These are phyloP conservation scores for Labeo calbasu DNA, from an alignment of 2,797 vertebrate genomes.

Conservation along the genomic window DNA sequence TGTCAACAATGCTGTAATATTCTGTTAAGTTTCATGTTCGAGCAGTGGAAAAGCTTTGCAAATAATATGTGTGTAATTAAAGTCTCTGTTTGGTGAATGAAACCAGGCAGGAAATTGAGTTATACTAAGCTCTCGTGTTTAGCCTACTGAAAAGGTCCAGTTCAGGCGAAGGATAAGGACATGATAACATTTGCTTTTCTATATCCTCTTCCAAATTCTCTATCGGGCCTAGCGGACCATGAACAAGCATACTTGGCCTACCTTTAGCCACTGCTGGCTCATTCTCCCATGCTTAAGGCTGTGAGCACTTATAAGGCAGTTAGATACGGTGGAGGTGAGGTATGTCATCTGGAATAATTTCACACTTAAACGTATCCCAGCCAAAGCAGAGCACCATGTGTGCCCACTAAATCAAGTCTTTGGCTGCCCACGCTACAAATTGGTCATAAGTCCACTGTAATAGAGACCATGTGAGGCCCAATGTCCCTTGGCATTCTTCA, in stretches of 20 bases:
- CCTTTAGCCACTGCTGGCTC: conserved; percentile 33
- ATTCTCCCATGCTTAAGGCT: conserved; percentile 51
- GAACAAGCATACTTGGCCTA: conserved; percentile 30
- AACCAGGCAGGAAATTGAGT: conserved; percentile 53
- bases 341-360: conserved; percentile 69
- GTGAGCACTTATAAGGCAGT: conserved; percentile 58
- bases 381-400: conserved; percentile 56
- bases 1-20: conserved; percentile 26
- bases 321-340: conserved; percentile 58
- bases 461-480: conserved; percentile 61
- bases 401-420: conserved; percentile 58
- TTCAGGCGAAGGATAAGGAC: conserved; percentile 41
- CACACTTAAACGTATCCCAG: conserved; percentile 61
- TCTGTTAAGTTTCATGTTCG: conserved; percentile 32
- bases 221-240: conserved; percentile 15
- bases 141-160: conserved; percentile 40
- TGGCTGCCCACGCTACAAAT: conserved; percentile 62
- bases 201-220: conserved; percentile 49
- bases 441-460: conserved; percentile 65
- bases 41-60: conserved; percentile 32
- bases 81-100: conserved; percentile 40
- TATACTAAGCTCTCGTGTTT: conserved; percentile 45
- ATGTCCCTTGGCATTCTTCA: conserved; percentile 47
- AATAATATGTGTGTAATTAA: not conserved
- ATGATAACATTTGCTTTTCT: conserved; percentile 43